Evolutionary conservation across 2,888 invertebrate species (phyloP).

Genomic region (Synergus umbraculus): DNA sequence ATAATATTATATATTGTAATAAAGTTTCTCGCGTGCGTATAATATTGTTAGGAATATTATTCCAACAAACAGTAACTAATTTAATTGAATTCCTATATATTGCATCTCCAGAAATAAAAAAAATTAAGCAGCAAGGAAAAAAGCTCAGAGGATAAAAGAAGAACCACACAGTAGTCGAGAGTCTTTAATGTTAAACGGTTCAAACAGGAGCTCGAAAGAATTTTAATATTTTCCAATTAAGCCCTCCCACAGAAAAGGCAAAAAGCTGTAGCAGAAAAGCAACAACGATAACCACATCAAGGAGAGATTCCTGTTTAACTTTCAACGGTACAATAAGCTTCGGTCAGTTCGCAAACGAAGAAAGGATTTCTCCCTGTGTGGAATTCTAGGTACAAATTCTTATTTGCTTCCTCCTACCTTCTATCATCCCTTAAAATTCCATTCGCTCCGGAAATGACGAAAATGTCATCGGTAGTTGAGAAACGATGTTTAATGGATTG

Average conservation of each 20-base stretch:
- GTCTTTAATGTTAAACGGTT: constrained; percentile 27
- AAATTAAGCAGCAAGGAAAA: background rate
- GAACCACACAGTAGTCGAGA: constrained; percentile 12
- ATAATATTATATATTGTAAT: too few species aligned
- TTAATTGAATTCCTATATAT: too few species aligned
- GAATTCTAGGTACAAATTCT: constrained; percentile 5
- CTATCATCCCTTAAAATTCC: background rate
- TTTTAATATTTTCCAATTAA: constrained; percentile 40
- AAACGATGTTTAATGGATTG: constrained; percentile 29
- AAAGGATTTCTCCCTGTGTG: constrained; percentile 5
- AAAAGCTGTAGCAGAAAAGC: constrained; percentile 17
- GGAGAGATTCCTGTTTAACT: constrained; percentile 30
- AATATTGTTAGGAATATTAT: too few species aligned
- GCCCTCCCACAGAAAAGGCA: background rate
- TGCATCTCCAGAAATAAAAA: background rate
- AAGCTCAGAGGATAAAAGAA: background rate
- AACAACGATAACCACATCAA: constrained; percentile 35
- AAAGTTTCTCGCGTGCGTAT: too few species aligned
- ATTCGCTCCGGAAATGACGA: background rate
- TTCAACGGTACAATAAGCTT: constrained; percentile 29
- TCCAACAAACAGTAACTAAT: too few species aligned
- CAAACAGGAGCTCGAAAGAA: constrained; percentile 17
- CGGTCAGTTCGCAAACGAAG: constrained; percentile 24
- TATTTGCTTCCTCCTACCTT: background rate
- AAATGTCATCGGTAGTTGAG: constrained; percentile 14